Evolutionary conservation across 1,140 invertebrate genomes (phyloP).

Genomic region (Heliconius himera): DNA sequence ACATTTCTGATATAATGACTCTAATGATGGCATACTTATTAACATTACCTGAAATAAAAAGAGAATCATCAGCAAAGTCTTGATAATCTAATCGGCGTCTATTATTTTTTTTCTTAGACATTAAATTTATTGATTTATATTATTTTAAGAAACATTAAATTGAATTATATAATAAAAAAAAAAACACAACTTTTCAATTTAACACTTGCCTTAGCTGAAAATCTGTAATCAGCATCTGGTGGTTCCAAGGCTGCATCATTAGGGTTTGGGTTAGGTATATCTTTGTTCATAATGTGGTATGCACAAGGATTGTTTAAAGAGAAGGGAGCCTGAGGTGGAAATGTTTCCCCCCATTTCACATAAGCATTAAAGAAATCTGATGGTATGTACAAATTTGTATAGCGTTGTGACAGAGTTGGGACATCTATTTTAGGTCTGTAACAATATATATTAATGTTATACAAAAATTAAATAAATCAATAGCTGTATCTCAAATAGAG

Average conservation of each 20-base stretch:
- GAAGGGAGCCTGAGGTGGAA: constrained; percentile 92
- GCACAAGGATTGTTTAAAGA: constrained; percentile 91
- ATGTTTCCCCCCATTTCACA: constrained; percentile 94
- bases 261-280: constrained; percentile 83
- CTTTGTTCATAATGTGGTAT: constrained; percentile 96
- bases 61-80: not conserved
- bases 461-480: constrained; percentile 41
- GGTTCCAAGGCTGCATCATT: constrained; percentile 91
- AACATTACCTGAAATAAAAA: constrained; percentile 84
- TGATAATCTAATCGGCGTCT: not conserved
- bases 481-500: not conserved
- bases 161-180: too few species aligned
- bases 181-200: too few species aligned
- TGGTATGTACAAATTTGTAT: constrained; percentile 95
- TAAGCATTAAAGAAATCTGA: constrained; percentile 95
- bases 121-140: too few species aligned
- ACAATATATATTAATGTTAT: constrained; percentile 53
- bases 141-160: too few species aligned
- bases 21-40: constrained; percentile 91
- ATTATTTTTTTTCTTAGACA: too few species aligned
- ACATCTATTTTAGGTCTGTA: constrained; percentile 90
- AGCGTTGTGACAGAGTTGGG: constrained; percentile 91
- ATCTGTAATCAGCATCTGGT: constrained; percentile 95
- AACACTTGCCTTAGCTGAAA: constrained; percentile 92
- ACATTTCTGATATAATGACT: constrained; percentile 93